Base-by-base conservation (phyloP, 2,888 invertebrate genomes). In the Sericinus montela region DNA sequence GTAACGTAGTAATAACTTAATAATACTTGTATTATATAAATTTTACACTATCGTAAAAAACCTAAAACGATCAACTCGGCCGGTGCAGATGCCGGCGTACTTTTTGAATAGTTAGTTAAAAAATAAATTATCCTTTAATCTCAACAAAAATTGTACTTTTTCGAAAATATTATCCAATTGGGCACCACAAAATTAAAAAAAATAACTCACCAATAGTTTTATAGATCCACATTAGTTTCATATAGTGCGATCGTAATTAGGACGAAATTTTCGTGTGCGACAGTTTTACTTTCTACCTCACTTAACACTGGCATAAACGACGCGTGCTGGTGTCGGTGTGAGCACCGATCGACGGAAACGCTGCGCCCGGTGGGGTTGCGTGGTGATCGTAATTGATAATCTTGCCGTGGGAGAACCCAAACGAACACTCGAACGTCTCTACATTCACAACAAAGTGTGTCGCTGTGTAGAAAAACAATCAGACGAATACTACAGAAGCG, bases 391-490 rank as follows among this genome's bases (percentile, higher is more conserved):
- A 39, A 45, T 46, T 54, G 50, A 58, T 62, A 65, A 59, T 63
- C 56, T 64, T 54, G 56, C 52, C 62, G 70, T 70, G 70, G 55
- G 66, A 67, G 57, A 55, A n/a, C 58, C 54, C 48, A 58, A 56
- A 58, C 56, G 53, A 46, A 49, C 32, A 11, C 2, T 5, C 25
- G 25, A 58, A 50, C 36, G 42, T 45, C 16, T 52, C 45, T 55
- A 15, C 40, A 51, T 23, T 43, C 41, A 46, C 41, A 14, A 39
- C 47, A 28, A 44, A 51, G 42, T 55, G 41, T 45, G 47, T 35
- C 47, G 49, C 15, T 35, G 54, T 34, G 47, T 46, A 56, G 56
- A 54, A 58, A 56, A 58, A 55, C 56, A 60, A 54, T 57, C 54
- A 25, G 43, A n/a, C 3, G 28, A 44, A 52, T 47, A 51, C 53